These are phyloP conservation scores for Theonella swinhoei DNA, from an alignment of 37 sponge, comb jelly and placozoan species.

Conservation along the genomic window DNA sequence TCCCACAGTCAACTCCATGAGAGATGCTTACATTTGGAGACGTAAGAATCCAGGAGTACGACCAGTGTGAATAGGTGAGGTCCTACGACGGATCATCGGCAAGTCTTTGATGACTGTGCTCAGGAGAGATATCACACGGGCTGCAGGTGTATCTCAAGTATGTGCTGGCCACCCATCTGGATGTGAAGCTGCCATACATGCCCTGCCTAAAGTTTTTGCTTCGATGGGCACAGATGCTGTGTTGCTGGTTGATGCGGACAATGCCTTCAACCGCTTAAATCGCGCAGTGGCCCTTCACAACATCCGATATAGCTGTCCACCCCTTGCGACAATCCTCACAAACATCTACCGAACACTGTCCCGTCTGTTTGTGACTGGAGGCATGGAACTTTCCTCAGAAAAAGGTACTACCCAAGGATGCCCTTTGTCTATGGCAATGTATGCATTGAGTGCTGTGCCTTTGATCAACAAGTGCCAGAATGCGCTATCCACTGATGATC, in stretches of 20 bases:
- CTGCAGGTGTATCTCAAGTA: conserved; percentile 8
- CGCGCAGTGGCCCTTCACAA: conserved; percentile 6
- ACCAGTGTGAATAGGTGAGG: too few species aligned
- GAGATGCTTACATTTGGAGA: too few species aligned
- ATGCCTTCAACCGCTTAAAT: conserved; percentile 20
- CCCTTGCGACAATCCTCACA: background rate
- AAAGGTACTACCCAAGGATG: too few species aligned
- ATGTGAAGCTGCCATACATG: conserved; percentile 16
- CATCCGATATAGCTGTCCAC: conserved; percentile 1
- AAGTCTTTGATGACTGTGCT: background rate
- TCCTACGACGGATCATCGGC: background rate
- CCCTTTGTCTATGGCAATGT: too few species aligned
- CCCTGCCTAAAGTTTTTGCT: background rate
- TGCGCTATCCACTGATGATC: background rate
- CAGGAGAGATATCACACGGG: conserved; percentile 1
- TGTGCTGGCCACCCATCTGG: conserved; percentile 22
- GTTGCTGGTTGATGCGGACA: conserved; percentile 9
- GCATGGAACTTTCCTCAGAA: background rate
- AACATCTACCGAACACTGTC: background rate
- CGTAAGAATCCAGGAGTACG: too few species aligned
- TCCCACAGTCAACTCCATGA: too few species aligned
- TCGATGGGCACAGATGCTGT: background rate
- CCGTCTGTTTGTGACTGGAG: background rate
- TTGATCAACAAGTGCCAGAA: background rate
- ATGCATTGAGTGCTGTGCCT: too few species aligned